A percentile compares a stretch with the other conserved stretches of the same genome.
These are phyloP conservation scores for Pandemis heparana DNA, from an alignment of 2,888 invertebrate species.

Conservation along the genomic window DNA sequence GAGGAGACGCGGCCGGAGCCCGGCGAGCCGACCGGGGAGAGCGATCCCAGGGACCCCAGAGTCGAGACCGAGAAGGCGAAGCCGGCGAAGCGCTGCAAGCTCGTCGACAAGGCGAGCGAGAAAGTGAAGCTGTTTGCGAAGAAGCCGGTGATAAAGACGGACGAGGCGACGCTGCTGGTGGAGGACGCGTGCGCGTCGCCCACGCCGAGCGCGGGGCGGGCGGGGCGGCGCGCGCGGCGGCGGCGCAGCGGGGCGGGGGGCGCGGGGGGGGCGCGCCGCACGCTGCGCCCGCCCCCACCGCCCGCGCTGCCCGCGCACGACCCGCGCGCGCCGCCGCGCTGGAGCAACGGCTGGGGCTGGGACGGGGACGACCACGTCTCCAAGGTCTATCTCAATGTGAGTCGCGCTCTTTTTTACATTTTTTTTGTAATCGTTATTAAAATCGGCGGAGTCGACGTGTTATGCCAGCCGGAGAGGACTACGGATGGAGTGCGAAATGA, in stretches of 20 bases:
- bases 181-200: conserved; percentile 72
- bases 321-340: conserved; percentile 76
- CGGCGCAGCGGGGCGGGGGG: conserved; percentile 49
- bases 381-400: conserved; percentile 95
- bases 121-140: conserved; percentile 75
- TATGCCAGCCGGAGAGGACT: too few species aligned
- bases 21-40: conserved; percentile 44
- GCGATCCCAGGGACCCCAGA: conserved; percentile 46
- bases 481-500: too few species aligned
- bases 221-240: conserved; percentile 52
- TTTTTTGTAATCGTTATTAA: too few species aligned
- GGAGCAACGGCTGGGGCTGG: conserved; percentile 98
- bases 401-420: conserved; percentile 58
- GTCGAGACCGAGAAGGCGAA: conserved; percentile 46
- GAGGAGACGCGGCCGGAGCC: conserved; percentile 48
- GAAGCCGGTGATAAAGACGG: conserved; percentile 75
- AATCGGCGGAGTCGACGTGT: too few species aligned
- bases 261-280: conserved; percentile 41
- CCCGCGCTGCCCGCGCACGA: conserved; percentile 49
- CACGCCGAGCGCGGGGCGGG: conserved; percentile 44
- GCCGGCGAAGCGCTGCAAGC: conserved; percentile 64
- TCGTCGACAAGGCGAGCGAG: conserved; percentile 56
- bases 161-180: conserved; percentile 71
- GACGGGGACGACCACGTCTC: conserved; percentile 93
- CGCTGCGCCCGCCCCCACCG: conserved; percentile 49